These are phyloP conservation scores for Dendrolimus houi DNA, from an alignment of 2,888 invertebrate genomes.

Conservation along the genomic window DNA sequence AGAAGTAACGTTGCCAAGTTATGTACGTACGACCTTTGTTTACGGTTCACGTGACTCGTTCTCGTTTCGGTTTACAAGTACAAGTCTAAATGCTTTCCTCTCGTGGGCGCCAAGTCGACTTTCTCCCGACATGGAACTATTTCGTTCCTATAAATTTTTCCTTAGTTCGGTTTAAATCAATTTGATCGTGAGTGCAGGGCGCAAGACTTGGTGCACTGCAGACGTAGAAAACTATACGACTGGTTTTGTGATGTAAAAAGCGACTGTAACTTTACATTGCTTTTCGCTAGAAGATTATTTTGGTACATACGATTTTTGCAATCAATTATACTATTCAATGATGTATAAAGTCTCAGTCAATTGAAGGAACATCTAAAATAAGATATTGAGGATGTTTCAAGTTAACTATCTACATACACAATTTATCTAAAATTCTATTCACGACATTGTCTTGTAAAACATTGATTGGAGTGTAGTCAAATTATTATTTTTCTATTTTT, in stretches of 20 bases:
- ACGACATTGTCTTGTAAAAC: too few species aligned
- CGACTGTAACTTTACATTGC: too few species aligned
- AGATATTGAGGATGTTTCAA: too few species aligned
- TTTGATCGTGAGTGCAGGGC: conserved; percentile 18
- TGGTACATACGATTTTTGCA: too few species aligned
- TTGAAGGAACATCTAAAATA: too few species aligned
- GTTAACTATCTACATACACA: too few species aligned
- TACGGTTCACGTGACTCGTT: conserved; percentile 29
- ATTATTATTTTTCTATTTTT: too few species aligned
- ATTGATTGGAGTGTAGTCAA: too few species aligned
- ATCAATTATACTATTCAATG: too few species aligned
- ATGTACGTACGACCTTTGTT: conserved; percentile 27
- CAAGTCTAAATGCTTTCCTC: conserved; percentile 31
- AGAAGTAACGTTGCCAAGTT: conserved; percentile 27
- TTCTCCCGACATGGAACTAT: conserved; percentile 31
- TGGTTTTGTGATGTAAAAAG: conserved; percentile 2
- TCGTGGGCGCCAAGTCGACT: conserved; percentile 49
- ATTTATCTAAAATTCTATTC: too few species aligned
- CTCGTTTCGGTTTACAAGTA: conserved; percentile 23
- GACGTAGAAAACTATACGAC: conserved; percentile 6
- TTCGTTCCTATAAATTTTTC: conserved; percentile 31
- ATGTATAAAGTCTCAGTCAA: too few species aligned
- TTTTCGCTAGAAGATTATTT: too few species aligned
- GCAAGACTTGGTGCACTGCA: conserved; percentile 9
- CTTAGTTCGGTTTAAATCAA: conserved; percentile 31